These are phyloP conservation scores for Tamias sibiricus DNA, from an alignment of 2,113 vertebrate genomes.

Conservation along the genomic window DNA sequence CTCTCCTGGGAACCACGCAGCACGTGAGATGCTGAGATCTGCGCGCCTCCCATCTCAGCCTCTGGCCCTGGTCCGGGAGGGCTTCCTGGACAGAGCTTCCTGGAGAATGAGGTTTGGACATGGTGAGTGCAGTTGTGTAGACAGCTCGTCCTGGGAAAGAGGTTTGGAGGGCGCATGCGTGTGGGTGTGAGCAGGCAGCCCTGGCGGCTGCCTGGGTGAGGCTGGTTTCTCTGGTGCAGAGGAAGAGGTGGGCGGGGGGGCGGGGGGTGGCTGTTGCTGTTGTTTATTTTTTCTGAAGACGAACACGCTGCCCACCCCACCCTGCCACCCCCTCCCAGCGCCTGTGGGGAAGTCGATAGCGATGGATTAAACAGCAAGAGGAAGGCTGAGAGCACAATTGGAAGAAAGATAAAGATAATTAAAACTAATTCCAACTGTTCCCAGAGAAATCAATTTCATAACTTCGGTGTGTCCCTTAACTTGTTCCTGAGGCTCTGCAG, in stretches of 20 bases:
- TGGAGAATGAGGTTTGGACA: background rate
- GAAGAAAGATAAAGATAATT: slow-evolving; percentile 85
- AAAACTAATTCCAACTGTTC: slow-evolving; percentile 82
- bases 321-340: background rate
- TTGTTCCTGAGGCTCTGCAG: slow-evolving; percentile 46
- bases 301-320: background rate
- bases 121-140: too few species aligned
- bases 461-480: slow-evolving; percentile 67
- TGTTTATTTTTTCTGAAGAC: slow-evolving; percentile 60
- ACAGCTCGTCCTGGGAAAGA: background rate
- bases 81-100: background rate
- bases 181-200: background rate
- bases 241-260: background rate
- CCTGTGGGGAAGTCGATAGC: slow-evolving; percentile 72
- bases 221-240: background rate
- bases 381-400: slow-evolving; percentile 77
- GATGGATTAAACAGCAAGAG: slow-evolving; percentile 73
- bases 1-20: background rate
- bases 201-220: background rate
- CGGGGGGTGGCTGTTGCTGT: background rate
- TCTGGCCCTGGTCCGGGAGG: background rate
- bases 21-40: background rate
- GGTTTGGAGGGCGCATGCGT: fast-evolving
- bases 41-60: background rate
- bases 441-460: slow-evolving; percentile 83